Base-by-base conservation (phyloP, 2,888 invertebrate species). In the Malthinus seriepunctatus region DNA sequence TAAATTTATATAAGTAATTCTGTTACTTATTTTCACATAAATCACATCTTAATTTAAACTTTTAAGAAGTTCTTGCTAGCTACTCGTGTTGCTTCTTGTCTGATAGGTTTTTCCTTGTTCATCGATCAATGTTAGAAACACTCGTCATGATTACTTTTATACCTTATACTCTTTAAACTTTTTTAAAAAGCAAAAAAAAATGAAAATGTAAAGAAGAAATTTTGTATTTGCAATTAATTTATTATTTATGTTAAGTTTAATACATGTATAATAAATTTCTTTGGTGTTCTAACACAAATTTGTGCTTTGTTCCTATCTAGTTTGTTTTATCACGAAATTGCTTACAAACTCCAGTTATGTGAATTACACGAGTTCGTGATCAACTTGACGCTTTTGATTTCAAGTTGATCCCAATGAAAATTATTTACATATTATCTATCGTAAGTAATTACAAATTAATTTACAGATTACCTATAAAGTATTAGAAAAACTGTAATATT, bases 61-160 rank as follows among this genome's bases (percentile, higher is more conserved):
- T 42, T 42, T 15, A 42, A 42, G 39, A 42, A 23, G 39, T 42
- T 42, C 15, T 42, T 42, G 23, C 23, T 23, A 23, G 23, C 23
- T 23, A 42, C 15, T 42, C 15, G 23, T 42, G 39, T 42, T 42
- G 39, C 23, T 42, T 15, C 39, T 15, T 42, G 39, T 42, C 23
- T 42, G 39, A 42, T 42, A 42, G 39, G 39, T 42, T 42, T 42
- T 23, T 42, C 39, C 39, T 42, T 42, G 39, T 42, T 42, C 39
- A 42, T 42, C 39, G 39, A 42, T 42, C 39, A 42, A 42, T 42
- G 39, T 42, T 42, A 10, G 12, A 38, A 38, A 42, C 39, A 42
- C 39, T 42, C 39, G 39, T 42, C 39, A 42, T 42, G 39, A 42
- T 42, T 14, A 42, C 39, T 42, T 42, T 42, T 23, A 42, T 42